Evolutionary conservation across 1,140 invertebrate genomes (phyloP).

Genomic region (Drosophila melanica): DNA sequence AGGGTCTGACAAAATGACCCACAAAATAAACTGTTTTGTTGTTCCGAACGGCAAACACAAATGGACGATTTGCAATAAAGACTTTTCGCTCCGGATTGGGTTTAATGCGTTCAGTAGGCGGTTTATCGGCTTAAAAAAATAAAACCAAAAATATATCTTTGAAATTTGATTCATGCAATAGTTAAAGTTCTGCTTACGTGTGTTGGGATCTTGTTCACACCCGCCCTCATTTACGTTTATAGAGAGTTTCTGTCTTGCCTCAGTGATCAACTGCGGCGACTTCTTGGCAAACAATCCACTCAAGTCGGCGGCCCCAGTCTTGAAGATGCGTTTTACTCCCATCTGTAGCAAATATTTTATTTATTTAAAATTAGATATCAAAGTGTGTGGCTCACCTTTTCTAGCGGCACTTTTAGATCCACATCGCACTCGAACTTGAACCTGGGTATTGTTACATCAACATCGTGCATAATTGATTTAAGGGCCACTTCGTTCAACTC

Average conservation of each 20-base stretch:
- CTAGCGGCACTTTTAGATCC: slow-evolving; percentile 85
- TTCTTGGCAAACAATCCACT: slow-evolving; percentile 86
- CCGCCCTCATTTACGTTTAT: slow-evolving; percentile 91
- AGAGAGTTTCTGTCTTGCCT: slow-evolving; percentile 89
- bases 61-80: slow-evolving; percentile 74
- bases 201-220: slow-evolving; percentile 89
- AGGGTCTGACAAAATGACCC: slow-evolving; percentile 70
- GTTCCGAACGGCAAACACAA: slow-evolving; percentile 73
- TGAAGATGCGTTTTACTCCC: slow-evolving; percentile 86
- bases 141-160: slow-evolving; percentile 1
- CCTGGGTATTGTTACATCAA: slow-evolving; percentile 86
- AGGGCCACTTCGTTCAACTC: slow-evolving; percentile 73
- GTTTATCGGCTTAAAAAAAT: slow-evolving; percentile 11
- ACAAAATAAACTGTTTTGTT: slow-evolving; percentile 63
- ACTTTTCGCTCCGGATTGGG: slow-evolving; percentile 54
- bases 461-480: slow-evolving; percentile 51
- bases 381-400: slow-evolving; percentile 79
- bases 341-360: slow-evolving; percentile 78
- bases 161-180: not conserved
- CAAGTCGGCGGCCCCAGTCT: slow-evolving; percentile 85
- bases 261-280: slow-evolving; percentile 72
- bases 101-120: slow-evolving; percentile 6
- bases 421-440: slow-evolving; percentile 86
- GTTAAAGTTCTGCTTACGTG: slow-evolving; percentile 84
- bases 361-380: not conserved